A percentile compares a stretch with the other conserved stretches of the same genome.
Conservation (phyloP, 2,797 vertebrate genomes). For the Falco concolor region DNA sequence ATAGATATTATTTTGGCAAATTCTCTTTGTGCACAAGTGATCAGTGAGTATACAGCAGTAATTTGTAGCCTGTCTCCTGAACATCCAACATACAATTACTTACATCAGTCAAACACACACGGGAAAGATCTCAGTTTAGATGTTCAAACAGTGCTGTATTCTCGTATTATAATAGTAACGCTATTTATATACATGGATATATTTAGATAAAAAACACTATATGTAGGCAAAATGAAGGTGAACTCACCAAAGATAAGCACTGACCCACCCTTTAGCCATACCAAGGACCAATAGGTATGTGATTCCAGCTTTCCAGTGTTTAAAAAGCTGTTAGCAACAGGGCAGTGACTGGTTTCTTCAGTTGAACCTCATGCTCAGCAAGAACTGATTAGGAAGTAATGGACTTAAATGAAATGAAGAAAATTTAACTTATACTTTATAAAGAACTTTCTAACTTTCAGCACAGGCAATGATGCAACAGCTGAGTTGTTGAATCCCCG, state of each 20-base stretch:
- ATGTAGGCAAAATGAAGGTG: not conserved
- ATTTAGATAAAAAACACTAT: no score
- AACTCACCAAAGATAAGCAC: not conserved
- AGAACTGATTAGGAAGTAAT: not conserved
- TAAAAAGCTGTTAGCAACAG: not conserved
- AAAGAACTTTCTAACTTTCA: not conserved
- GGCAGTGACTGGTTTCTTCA: not conserved
- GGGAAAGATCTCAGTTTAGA: not conserved
- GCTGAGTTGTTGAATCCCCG: not conserved
- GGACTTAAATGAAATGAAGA: not conserved
- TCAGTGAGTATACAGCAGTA: not conserved
- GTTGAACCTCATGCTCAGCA: not conserved
- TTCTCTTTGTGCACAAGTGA: not conserved
- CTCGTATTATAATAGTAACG: not conserved
- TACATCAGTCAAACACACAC: not conserved
- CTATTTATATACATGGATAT: no score
- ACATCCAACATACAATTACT: not conserved
- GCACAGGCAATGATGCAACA: not conserved
- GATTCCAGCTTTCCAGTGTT: not conserved
- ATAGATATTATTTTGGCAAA: not conserved
- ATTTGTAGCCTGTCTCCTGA: not conserved
- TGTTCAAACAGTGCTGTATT: not conserved
- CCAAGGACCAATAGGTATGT: not conserved
- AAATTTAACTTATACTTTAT: not conserved
- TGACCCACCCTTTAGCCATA: not conserved